Conservation (phyloP, 2,113 vertebrate species). For the pig (Sus scrofa) region T2T-Sscrofa CM000817.6:169613001-169613500, state of each 20-base stretch:
- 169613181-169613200: neutral
- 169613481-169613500: neutral
- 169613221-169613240: neutral
- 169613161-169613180: neutral
- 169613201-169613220: neutral
- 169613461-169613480: neutral
- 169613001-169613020: neutral
- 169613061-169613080: neutral
- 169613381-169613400: neutral
- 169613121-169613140: neutral
- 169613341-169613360: neutral
- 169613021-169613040: neutral
- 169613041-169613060: neutral
- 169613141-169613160: neutral
- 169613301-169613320: neutral
- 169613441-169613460: neutral
- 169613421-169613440: neutral
- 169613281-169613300: neutral
- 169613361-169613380: neutral
- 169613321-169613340: neutral
- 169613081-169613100: neutral
- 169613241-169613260: neutral
- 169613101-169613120: neutral
- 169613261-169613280: neutral
- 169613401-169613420: neutral